A percentile compares a stretch with the other conserved stretches of the same genome.
These are phyloP conservation scores for Polypedilum vanderplanki DNA, from an alignment of 1,140 invertebrate genomes.

Conservation along the genomic window DNA sequence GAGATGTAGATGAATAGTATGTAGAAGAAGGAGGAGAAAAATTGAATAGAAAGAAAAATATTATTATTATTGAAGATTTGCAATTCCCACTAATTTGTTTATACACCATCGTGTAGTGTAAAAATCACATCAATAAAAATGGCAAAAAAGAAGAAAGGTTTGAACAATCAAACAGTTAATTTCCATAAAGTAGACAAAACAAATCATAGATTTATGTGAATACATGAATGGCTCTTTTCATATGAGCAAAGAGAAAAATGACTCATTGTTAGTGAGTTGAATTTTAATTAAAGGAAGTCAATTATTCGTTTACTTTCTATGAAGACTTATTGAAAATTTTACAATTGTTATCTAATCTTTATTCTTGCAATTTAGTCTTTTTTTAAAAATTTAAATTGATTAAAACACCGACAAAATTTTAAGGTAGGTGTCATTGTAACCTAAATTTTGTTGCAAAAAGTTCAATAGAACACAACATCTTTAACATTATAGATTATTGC, in stretches of 20 bases:
- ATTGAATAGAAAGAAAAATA: conserved; percentile 7
- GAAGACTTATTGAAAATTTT: no score
- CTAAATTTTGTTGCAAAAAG: no score
- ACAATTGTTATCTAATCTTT: no score
- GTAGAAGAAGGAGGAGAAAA: not conserved
- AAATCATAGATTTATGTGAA: conserved; percentile 27
- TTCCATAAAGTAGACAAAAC: conserved; percentile 27
- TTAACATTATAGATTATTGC: no score
- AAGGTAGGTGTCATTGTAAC: no score
- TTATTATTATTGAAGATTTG: not conserved
- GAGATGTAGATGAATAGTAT: not conserved
- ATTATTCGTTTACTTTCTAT: no score
- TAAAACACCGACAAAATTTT: no score
- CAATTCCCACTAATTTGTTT: conserved; percentile 12
- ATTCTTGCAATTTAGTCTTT: no score
- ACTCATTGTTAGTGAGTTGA: not conserved
- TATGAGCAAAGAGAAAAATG: not conserved
- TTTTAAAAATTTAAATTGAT: no score
- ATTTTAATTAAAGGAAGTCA: no score
- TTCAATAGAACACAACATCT: no score
- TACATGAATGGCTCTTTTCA: not conserved
- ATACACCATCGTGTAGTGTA: not conserved
- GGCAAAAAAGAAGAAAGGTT: not conserved
- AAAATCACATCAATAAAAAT: not conserved
- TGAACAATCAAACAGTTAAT: conserved; percentile 25